phyloP scores from a whole-genome alignment of 2,113 vertebrate species.

The Fregata magnificens region DNA sequence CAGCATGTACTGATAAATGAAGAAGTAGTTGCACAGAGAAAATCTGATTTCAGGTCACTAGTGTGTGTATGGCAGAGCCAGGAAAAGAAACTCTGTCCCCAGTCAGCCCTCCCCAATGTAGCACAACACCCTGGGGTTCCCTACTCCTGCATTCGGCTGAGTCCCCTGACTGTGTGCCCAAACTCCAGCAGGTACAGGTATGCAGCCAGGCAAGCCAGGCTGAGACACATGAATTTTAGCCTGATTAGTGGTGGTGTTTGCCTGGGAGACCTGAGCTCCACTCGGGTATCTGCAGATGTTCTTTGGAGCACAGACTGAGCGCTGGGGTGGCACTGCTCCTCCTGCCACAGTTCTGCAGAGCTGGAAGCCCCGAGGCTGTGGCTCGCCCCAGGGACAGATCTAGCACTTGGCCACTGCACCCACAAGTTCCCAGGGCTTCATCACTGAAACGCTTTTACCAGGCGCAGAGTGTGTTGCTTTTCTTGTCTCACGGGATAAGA shows the following conservation, averaged over 20 bases:
- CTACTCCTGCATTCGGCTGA: not conserved
- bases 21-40: not conserved
- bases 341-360: too few species aligned
- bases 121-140: not conserved
- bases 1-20: not conserved
- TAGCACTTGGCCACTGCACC: not conserved
- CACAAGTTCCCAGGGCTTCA: not conserved
- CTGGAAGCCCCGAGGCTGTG: not conserved
- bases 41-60: not conserved
- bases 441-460: not conserved
- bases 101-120: too few species aligned
- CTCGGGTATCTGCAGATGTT: rapidly evolving
- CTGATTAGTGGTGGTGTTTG: not conserved
- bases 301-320: rapidly evolving
- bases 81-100: not conserved
- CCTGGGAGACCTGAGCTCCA: not conserved
- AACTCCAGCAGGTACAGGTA: not conserved
- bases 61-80: not conserved
- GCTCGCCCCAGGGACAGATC: not conserved
- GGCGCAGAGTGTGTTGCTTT: not conserved
- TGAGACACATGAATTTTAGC: not conserved
- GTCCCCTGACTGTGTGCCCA: not conserved
- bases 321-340: not conserved
- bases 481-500: not conserved
- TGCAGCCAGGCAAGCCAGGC: not conserved